A percentile compares a stretch with the other conserved stretches of the same genome.
phyloP scores from a whole-genome alignment of 2,113 vertebrate genomes.

The Poicephalus meyeri region DNA sequence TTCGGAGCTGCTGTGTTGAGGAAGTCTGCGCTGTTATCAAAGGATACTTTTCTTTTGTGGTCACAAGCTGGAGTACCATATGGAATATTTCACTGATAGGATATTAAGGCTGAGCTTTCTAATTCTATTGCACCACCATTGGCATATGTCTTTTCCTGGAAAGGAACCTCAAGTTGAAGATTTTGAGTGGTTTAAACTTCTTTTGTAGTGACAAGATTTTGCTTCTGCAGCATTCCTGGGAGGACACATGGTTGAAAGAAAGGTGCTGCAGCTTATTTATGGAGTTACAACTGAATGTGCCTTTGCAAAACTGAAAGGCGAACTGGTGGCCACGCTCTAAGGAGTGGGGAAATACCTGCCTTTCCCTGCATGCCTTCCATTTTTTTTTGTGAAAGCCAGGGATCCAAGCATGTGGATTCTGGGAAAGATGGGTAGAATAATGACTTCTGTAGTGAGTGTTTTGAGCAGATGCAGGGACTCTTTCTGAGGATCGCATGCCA shows the following conservation, averaged over 20 bases:
- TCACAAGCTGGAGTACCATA: background rate
- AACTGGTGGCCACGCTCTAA: background rate
- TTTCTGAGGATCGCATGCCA: background rate
- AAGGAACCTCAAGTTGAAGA: background rate
- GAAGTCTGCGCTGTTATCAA: background rate
- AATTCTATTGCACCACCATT: background rate
- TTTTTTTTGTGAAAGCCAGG: background rate
- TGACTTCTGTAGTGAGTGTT: background rate
- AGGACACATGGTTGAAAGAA: background rate
- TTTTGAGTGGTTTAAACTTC: background rate
- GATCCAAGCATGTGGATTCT: background rate
- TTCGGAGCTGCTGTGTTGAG: background rate
- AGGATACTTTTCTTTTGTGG: background rate
- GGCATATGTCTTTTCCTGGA: background rate
- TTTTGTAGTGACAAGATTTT: background rate
- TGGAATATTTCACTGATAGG: background rate
- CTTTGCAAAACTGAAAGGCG: background rate
- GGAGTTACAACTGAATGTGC: background rate
- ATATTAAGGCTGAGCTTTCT: background rate
- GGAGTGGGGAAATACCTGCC: background rate
- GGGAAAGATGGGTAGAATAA: background rate
- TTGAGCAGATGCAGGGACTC: background rate
- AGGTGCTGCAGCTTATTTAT: background rate
- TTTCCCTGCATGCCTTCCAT: background rate
- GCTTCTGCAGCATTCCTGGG: background rate